Percentiles rank a stretch among this genome's conserved stretches.
Evolutionary conservation across 2,113 vertebrate species (phyloP).

Genomic region (Chascanopsetta lugubris): DNA sequence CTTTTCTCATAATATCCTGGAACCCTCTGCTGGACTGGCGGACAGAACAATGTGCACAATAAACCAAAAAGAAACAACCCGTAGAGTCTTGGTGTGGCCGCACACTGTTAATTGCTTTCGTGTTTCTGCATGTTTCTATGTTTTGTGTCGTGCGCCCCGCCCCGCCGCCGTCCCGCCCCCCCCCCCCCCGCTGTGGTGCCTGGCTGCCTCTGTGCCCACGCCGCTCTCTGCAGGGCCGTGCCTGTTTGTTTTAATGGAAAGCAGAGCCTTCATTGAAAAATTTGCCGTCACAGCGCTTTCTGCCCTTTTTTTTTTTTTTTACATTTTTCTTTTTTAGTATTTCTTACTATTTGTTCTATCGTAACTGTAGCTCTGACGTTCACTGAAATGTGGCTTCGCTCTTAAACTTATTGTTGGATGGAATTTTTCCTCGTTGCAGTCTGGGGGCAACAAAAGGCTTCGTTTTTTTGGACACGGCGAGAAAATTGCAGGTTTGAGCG

Average conservation of each 20-base stretch:
- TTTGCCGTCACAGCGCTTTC: slow-evolving; percentile 52
- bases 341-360: slow-evolving; percentile 47
- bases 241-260: slow-evolving; percentile 64
- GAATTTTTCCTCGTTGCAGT: slow-evolving; percentile 65
- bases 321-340: too few species aligned
- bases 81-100: slow-evolving; percentile 53
- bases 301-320: too few species aligned
- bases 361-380: slow-evolving; percentile 38
- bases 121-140: slow-evolving; percentile 41
- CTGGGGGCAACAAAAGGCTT: slow-evolving; percentile 28
- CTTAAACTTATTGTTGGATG: slow-evolving; percentile 15
- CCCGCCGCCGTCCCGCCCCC: too few species aligned
- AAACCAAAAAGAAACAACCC: slow-evolving; percentile 66
- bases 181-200: slow-evolving; percentile 44
- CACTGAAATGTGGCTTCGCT: slow-evolving; percentile 48
- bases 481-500: slow-evolving; percentile 49
- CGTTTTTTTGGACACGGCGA: slow-evolving; percentile 16
- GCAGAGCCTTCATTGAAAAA: slow-evolving; percentile 65
- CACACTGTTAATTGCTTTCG: slow-evolving; percentile 44
- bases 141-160: slow-evolving; percentile 27
- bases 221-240: slow-evolving; percentile 26
- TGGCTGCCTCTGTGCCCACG: slow-evolving; percentile 50
- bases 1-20: slow-evolving; percentile 60
- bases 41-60: slow-evolving; percentile 74
- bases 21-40: slow-evolving; percentile 60